Evolutionary conservation across 2,113 vertebrate species (phyloP).

Genomic region (Ammodytes marinus): DNA sequence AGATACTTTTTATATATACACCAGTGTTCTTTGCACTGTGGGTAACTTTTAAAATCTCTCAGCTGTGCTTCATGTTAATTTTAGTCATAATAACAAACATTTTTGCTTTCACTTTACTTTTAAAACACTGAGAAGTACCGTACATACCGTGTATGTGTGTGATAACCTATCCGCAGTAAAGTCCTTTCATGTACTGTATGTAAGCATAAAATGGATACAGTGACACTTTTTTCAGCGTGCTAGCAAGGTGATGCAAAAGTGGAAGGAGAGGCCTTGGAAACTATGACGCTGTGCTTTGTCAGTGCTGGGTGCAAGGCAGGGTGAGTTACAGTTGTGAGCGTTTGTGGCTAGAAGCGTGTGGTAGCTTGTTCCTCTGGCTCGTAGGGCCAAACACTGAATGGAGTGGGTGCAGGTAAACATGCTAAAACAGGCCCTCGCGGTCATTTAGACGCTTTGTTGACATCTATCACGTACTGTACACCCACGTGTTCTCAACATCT

Average conservation of each 20-base stretch:
- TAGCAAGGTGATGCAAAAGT: constrained; percentile 70
- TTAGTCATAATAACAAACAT: not conserved
- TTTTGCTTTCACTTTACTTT: not conserved
- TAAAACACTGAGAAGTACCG: not conserved
- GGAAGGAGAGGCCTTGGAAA: constrained; percentile 78
- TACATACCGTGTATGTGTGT: constrained; percentile 15
- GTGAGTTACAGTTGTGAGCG: constrained; percentile 62
- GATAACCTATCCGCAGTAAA: not conserved
- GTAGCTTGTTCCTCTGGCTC: constrained; percentile 69
- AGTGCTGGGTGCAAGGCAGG: constrained; percentile 61
- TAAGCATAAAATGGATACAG: not conserved
- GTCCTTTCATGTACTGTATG: not conserved
- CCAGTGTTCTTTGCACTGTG: not conserved
- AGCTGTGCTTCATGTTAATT: not conserved
- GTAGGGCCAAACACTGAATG: constrained; percentile 55
- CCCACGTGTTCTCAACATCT: constrained; percentile 57
- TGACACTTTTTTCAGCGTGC: constrained; percentile 23
- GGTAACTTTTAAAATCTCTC: not conserved
- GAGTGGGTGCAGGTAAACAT: constrained; percentile 78
- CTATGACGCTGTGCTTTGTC: constrained; percentile 76
- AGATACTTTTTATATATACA: not conserved
- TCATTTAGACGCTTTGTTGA: constrained; percentile 55
- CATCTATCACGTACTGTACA: constrained; percentile 36
- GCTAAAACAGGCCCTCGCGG: constrained; percentile 68
- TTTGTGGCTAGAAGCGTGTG: constrained; percentile 69